phyloP scores from a whole-genome alignment of 2,888 invertebrate species.

The Cantharis nigra region DNA sequence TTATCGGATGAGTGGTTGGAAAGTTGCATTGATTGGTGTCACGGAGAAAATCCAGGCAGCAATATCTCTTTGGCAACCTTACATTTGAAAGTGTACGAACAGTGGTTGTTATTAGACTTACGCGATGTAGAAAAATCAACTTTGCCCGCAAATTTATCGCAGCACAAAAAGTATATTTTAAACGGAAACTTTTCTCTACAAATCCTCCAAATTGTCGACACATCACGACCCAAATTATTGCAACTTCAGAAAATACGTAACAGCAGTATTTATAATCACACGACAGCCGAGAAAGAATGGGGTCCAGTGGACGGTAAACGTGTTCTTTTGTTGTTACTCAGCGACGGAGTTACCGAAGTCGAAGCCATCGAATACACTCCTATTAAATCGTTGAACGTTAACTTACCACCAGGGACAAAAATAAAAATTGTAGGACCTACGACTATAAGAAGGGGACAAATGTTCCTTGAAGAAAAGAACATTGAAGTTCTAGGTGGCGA shows the following conservation, averaged over 20 bases:
- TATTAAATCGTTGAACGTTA: constrained; percentile 62
- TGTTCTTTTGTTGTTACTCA: constrained; percentile 71
- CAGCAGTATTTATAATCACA: constrained; percentile 55
- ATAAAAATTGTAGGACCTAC: constrained; percentile 69
- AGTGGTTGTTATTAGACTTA: constrained; percentile 70
- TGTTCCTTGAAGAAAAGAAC: constrained; percentile 66
- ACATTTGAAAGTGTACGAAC: constrained; percentile 63
- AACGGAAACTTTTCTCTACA: constrained; percentile 66
- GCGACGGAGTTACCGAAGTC: constrained; percentile 75
- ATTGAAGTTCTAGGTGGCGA: constrained; percentile 73
- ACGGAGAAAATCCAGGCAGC: constrained; percentile 52
- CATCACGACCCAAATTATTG: constrained; percentile 59
- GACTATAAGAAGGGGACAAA: constrained; percentile 69
- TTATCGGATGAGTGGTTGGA: constrained; percentile 50
- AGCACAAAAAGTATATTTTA: constrained; percentile 56
- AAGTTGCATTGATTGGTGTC: constrained; percentile 61
- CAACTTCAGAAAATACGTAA: constrained; percentile 57
- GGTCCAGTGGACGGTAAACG: constrained; percentile 62
- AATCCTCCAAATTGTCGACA: constrained; percentile 64
- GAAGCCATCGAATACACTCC: constrained; percentile 73
- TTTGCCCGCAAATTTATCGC: constrained; percentile 62
- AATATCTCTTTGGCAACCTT: constrained; percentile 58
- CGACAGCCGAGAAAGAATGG: constrained; percentile 65
- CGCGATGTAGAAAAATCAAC: constrained; percentile 66
- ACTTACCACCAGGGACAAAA: constrained; percentile 67